Conservation (phyloP, 2,797 vertebrate species). For the Streptopelia turtur region DNA sequence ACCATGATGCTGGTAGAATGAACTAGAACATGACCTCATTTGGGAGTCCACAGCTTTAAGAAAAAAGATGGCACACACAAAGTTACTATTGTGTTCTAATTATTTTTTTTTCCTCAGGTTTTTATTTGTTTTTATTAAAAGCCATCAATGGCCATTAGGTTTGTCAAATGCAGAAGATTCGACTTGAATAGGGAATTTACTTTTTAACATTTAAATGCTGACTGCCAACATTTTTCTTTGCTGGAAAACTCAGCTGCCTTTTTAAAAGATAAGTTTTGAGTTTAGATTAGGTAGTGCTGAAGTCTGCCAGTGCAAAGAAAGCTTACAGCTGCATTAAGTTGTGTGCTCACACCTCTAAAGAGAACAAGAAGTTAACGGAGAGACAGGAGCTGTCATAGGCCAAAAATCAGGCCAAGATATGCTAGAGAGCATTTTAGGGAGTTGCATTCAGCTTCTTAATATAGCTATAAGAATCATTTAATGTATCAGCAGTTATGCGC, state of each 20-base stretch:
- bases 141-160: not conserved
- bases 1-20: not conserved
- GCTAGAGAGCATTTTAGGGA: not conserved
- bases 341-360: not conserved
- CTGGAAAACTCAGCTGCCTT: not conserved
- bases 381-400: not conserved
- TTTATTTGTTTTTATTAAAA: not conserved
- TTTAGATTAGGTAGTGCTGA: not conserved
- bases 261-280: not conserved
- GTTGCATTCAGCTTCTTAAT: not conserved
- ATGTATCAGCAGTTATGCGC: not conserved
- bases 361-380: not conserved
- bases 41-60: not conserved
- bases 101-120: rapidly evolving
- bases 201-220: not conserved
- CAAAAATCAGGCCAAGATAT: slow-evolving; percentile 21
- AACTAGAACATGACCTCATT: not conserved
- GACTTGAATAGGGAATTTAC: rapidly evolving
- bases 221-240: not conserved
- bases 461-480: not conserved
- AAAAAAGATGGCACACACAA: not conserved
- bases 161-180: not conserved
- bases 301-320: not conserved
- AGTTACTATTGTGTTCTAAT: not conserved
- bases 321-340: not conserved